These are phyloP conservation scores for Agapornis roseicollis DNA, from an alignment of 2,113 vertebrate species.

Conservation along the genomic window DNA sequence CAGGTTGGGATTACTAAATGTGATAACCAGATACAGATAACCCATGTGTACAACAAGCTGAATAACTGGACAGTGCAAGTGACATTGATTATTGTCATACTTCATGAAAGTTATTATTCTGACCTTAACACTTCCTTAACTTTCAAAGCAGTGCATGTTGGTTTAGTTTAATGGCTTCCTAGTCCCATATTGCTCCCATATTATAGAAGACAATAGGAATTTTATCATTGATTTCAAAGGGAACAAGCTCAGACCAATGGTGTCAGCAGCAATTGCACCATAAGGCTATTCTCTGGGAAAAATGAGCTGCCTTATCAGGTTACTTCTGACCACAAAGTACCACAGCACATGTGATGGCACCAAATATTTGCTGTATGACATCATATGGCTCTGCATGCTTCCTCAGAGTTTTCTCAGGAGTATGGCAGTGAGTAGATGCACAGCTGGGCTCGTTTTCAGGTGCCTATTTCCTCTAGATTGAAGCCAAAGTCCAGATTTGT, in stretches of 20 bases:
- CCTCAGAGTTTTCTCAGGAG: neutral
- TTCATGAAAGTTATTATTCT: conserved; percentile 35
- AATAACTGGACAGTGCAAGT: conserved; percentile 3
- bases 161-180: neutral
- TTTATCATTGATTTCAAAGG: neutral
- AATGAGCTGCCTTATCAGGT: neutral
- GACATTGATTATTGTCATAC: conserved; percentile 25
- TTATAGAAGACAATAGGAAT: neutral
- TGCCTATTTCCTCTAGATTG: conserved; percentile 1
- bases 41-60: neutral
- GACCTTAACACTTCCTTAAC: neutral
- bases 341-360: neutral
- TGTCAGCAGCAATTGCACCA: neutral
- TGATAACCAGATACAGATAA: conserved; percentile 53
- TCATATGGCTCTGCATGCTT: neutral
- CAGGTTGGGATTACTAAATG: conserved; percentile 23
- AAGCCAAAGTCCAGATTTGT: conserved; percentile 53
- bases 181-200: neutral
- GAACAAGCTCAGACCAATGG: neutral
- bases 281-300: neutral
- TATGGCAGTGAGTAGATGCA: neutral
- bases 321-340: neutral
- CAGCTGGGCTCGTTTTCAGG: neutral
- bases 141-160: neutral
- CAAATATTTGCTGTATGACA: neutral